Conservation (phyloP, 2,797 vertebrate species). For the Tamandua tetradactyla region DNA sequence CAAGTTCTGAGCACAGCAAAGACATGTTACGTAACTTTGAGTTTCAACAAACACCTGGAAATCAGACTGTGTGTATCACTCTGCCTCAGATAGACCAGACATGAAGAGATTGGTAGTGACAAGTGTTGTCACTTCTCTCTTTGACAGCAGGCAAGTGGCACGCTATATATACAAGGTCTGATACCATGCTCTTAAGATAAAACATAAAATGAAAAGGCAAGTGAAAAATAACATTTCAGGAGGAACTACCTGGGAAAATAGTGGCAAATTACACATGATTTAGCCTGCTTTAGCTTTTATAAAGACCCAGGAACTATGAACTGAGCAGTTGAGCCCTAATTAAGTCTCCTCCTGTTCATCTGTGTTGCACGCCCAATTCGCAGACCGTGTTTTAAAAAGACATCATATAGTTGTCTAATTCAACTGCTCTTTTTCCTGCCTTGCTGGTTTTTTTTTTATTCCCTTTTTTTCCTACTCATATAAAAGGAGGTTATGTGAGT, state of each 20-base stretch:
- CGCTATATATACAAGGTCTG: slow-evolving; percentile 69
- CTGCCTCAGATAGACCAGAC: slow-evolving; percentile 67
- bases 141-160: slow-evolving; percentile 71
- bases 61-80: slow-evolving; percentile 56
- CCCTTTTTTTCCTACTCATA: neutral
- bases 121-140: slow-evolving; percentile 74
- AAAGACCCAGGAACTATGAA: slow-evolving; percentile 65
- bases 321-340: slow-evolving; percentile 67
- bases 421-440: slow-evolving; percentile 11
- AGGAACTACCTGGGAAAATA: slow-evolving; percentile 59
- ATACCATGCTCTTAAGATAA: slow-evolving; percentile 59
- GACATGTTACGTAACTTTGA: slow-evolving; percentile 54
- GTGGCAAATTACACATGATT: slow-evolving; percentile 68
- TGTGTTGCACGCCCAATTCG: slow-evolving; percentile 23
- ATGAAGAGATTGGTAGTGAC: slow-evolving; percentile 73
- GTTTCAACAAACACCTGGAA: slow-evolving; percentile 76
- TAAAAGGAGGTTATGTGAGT: slow-evolving; percentile 59
- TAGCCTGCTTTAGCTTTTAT: slow-evolving; percentile 69
- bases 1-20: slow-evolving; percentile 57
- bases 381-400: slow-evolving; percentile 13
- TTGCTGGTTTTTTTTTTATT: neutral
- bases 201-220: slow-evolving; percentile 67
- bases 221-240: slow-evolving; percentile 71
- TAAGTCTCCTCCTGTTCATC: slow-evolving; percentile 70
- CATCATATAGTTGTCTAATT: slow-evolving; percentile 21